A percentile compares a stretch with the other conserved stretches of the same genome.
These are phyloP conservation scores for Peucedramus taeniatus DNA, from an alignment of 2,113 vertebrate genomes.

Conservation along the genomic window DNA sequence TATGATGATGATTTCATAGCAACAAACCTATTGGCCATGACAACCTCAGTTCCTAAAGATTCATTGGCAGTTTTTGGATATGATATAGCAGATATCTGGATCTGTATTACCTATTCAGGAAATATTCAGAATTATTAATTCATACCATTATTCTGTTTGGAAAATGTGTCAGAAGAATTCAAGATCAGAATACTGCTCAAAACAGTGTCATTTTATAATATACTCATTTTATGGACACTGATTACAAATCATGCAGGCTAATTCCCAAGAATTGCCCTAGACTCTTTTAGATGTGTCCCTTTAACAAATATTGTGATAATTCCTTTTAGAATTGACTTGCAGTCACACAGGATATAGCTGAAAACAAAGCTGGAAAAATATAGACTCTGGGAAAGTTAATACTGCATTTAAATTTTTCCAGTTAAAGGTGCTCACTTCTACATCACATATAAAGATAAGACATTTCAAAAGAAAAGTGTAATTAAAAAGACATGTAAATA, in stretches of 20 bases:
- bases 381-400: background rate
- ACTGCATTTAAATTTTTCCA: accelerated
- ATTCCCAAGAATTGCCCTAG: background rate
- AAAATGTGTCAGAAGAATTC: background rate
- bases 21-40: background rate
- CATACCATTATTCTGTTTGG: background rate
- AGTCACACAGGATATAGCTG: background rate
- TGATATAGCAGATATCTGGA: background rate
- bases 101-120: accelerated
- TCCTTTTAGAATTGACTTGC: background rate
- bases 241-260: background rate
- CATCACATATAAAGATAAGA: background rate
- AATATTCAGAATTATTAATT: background rate
- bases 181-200: background rate
- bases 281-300: accelerated
- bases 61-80: background rate
- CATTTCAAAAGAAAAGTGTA: background rate
- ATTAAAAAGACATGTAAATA: background rate
- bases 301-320: background rate
- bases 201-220: background rate
- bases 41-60: background rate
- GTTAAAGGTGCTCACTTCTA: background rate
- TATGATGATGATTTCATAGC: no score
- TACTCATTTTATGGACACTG: background rate
- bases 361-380: background rate